phyloP scores from a whole-genome alignment of 2,888 invertebrate genomes.

The Agonopterix alstromeriana region DNA sequence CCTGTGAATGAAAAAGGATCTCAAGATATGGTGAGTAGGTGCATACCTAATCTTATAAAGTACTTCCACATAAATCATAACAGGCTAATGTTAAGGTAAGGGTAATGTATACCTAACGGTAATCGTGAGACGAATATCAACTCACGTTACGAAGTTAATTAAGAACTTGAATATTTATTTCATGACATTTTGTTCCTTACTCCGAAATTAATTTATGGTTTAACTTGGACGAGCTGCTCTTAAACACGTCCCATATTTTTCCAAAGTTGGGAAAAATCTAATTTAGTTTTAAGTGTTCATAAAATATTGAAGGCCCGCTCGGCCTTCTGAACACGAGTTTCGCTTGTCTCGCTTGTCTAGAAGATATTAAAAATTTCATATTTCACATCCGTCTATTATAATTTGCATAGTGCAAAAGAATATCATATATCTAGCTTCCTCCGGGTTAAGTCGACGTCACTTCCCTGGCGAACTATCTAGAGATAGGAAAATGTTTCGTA shows the following conservation, averaged over 20 bases:
- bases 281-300: conserved; percentile 58
- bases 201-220: conserved; percentile 20
- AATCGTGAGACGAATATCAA: conserved; percentile 5
- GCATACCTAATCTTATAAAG: no score
- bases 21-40: no score
- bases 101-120: background rate
- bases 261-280: conserved; percentile 41
- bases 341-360: conserved; percentile 47
- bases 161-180: conserved; percentile 20
- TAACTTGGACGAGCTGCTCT: conserved; percentile 21
- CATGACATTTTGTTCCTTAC: conserved; percentile 20
- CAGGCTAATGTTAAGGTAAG: no score
- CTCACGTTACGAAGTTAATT: conserved; percentile 12
- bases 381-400: conserved; percentile 41
- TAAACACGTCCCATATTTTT: conserved; percentile 27
- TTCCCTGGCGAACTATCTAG: no score
- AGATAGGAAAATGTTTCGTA: no score
- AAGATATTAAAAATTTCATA: conserved; percentile 56
- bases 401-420: conserved; percentile 6
- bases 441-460: no score
- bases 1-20: no score
- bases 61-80: no score
- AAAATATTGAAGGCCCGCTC: conserved; percentile 50
- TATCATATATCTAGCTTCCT: no score
- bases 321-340: conserved; percentile 40